A percentile compares a stretch with the other conserved stretches of the same genome.
phyloP scores from a whole-genome alignment of 92 coral and sea anemone species.

The Phenganax subtilis region DNA sequence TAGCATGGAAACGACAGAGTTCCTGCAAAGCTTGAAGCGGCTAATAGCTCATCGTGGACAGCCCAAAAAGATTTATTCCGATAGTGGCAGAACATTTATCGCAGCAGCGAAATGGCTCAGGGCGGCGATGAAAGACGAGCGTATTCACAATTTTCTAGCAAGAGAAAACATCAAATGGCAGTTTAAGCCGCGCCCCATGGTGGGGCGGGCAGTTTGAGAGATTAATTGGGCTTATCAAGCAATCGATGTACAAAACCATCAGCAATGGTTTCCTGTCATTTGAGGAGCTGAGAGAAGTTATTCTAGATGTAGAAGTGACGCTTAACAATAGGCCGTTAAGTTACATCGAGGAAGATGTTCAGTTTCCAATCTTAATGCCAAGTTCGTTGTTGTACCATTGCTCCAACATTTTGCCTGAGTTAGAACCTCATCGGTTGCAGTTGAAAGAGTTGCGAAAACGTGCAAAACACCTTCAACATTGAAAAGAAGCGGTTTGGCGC shows the following conservation, averaged over 20 bases:
- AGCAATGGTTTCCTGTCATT: conserved; percentile 12
- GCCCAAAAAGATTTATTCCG: not conserved
- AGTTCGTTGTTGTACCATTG: not conserved
- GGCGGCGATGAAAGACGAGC: not conserved
- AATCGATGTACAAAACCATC: conserved; percentile 10
- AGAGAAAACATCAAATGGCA: not conserved
- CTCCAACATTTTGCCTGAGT: not conserved
- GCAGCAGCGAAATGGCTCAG: not conserved
- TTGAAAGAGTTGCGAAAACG: not conserved
- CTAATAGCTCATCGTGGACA: not conserved
- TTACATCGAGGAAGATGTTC: not conserved
- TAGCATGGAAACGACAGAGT: not conserved
- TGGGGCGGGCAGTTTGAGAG: not conserved
- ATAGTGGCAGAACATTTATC: not conserved
- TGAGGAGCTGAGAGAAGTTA: conserved; percentile 26
- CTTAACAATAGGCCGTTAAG: not conserved
- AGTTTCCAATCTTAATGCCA: not conserved
- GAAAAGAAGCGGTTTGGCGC: not conserved
- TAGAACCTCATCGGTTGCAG: not conserved
- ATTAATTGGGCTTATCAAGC: not conserved
- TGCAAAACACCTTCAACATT: not conserved
- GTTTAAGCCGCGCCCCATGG: not conserved
- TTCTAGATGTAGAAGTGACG: not conserved
- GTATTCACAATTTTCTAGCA: not conserved
- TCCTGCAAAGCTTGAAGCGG: not conserved